Conservation (phyloP, 2,797 vertebrate genomes). For the Etheostoma perlongum region DNA sequence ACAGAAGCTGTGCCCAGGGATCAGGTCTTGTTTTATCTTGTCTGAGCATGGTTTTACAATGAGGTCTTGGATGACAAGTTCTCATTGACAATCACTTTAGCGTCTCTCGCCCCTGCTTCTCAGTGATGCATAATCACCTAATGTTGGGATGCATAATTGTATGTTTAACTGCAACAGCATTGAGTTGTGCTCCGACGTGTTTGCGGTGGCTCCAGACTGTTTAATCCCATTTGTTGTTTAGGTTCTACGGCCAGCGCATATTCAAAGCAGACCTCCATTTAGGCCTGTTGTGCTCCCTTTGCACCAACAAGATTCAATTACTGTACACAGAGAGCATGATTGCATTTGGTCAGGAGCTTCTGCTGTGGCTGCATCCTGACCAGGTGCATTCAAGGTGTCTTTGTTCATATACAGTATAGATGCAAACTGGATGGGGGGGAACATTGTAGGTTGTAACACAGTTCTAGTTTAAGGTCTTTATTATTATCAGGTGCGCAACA, state of each 20-base stretch:
- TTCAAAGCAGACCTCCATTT: constrained; percentile 62
- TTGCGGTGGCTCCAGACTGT: constrained; percentile 59
- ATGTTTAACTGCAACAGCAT: constrained; percentile 37
- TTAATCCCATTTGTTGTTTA: constrained; percentile 72
- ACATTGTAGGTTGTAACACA: background rate
- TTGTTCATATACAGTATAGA: background rate
- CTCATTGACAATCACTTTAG: constrained; percentile 44
- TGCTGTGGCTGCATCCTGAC: constrained; percentile 31
- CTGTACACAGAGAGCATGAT: constrained; percentile 55
- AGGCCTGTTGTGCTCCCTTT: constrained; percentile 55
- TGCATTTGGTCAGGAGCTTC: constrained; percentile 46
- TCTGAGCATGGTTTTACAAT: constrained; percentile 5
- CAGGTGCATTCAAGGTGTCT: constrained; percentile 9
- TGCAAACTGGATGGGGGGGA: background rate
- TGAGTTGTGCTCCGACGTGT: constrained; percentile 36
- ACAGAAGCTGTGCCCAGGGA: background rate
- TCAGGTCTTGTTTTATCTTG: constrained; percentile 8
- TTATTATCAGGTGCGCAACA: no score
- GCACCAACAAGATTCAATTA: constrained; percentile 72
- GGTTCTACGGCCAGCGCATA: constrained; percentile 49
- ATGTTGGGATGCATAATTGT: constrained; percentile 44
- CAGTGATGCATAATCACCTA: constrained; percentile 48
- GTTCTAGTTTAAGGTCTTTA: no score
- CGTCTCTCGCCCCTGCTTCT: constrained; percentile 36
- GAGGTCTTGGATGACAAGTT: constrained; percentile 25